Evolutionary conservation across 1,140 invertebrate species (phyloP), one percentile per base, ranked within the genome.

Genomic region (Babylonia areolata): DNA sequence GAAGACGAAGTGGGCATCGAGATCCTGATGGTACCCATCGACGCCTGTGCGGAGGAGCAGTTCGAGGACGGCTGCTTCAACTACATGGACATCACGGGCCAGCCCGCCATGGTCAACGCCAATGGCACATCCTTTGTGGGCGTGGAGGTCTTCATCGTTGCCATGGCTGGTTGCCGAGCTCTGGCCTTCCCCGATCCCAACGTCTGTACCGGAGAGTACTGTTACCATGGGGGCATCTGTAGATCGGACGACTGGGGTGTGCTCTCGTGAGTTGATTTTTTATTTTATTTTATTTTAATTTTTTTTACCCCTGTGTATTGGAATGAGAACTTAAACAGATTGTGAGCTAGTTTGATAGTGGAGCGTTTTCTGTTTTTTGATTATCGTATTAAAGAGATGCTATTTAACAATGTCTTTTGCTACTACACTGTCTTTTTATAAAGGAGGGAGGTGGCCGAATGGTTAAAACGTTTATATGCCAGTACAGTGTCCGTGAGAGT

Each of bases 1-100:
- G 98, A 99, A 95, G 96, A 96, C 89, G 97, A 97, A 88, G 97
- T 99, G 15, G 98, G 98, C 40, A 97, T 99, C 78, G 98, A 98
- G 91, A 98, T 99, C 69, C 98, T 97, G 5, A 99, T 99, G 98
- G 98, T 99, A 3, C 98, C 98, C 84, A 99, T 99, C 88, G 98
- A 99, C 91, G 98, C 99, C 95, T 99, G 99, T 94, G 95, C 99
- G 95, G 98, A 99, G 92, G 97, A 98, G 91, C 97, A 97, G 95
- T 99, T 98, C 94, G 98, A 99, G 94, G 93, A 91, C 33, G 99
- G 98, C 81, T 99, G 99, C 94, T 98, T 98, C 1, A 99, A 99
- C 94, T 96, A 96, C 51, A 94, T 99, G 40, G 97, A 98, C 90
- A 97, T 99, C 81, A 98, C 97, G 6, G 87, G 88, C 17, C 86